A percentile compares a stretch with the other conserved stretches of the same genome.
These are phyloP conservation scores for Drosophila vallismaia DNA, from an alignment of 2,888 invertebrate genomes.

Conservation along the genomic window DNA sequence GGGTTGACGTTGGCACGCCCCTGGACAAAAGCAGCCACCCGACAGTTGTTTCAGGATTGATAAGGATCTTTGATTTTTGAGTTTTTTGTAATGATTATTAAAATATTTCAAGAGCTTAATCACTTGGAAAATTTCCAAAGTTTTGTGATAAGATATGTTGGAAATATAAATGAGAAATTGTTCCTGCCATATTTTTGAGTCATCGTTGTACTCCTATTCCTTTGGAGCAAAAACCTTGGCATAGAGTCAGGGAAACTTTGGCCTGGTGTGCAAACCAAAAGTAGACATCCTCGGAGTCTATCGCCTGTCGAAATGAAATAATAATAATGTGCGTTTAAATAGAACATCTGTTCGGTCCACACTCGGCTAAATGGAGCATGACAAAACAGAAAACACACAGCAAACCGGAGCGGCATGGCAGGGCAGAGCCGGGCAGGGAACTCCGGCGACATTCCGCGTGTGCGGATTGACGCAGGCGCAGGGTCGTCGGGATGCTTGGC, in stretches of 20 bases:
- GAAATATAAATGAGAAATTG: too few relatives aligned
- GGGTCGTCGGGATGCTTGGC: not conserved
- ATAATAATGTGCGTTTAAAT: constrained; percentile 83
- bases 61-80: not conserved
- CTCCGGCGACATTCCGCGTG: constrained; percentile 46
- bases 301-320: constrained; percentile 81
- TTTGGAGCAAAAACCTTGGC: not conserved
- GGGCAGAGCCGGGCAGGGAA: not conserved
- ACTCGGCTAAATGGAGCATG: constrained; percentile 84
- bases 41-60: constrained; percentile 14
- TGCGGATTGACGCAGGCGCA: constrained; percentile 62
- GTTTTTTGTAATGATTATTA: too few relatives aligned
- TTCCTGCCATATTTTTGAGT: not conserved
- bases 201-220: not conserved
- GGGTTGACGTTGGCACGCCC: constrained; percentile 46
- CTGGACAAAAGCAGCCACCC: constrained; percentile 34
- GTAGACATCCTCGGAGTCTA: constrained; percentile 60
- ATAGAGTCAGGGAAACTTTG: not conserved
- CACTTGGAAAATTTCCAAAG: too few relatives aligned
- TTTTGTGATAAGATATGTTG: not conserved
- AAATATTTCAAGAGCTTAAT: too few relatives aligned
- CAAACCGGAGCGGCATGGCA: constrained; percentile 23
- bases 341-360: constrained; percentile 84
- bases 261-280: constrained; percentile 56
- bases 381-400: constrained; percentile 82